These are phyloP conservation scores for Aurelia aurita DNA, from an alignment of 30 jellyfish, hydroid and myxozoan genomes.

Conservation along the genomic window DNA sequence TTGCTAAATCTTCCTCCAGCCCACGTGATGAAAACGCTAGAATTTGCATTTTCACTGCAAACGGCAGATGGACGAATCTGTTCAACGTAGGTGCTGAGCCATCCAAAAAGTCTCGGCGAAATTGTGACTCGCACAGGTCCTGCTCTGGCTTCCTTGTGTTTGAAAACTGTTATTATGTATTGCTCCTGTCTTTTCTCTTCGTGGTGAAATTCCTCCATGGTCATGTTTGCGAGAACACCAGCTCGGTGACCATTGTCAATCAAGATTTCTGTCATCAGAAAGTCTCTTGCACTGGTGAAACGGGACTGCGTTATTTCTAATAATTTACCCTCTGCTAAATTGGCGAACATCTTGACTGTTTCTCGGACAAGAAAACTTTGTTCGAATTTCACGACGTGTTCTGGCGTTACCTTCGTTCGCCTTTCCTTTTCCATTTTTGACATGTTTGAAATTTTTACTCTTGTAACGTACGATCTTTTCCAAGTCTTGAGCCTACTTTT, in stretches of 20 bases:
- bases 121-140: slow-evolving; percentile 43
- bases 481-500: slow-evolving; percentile 24
- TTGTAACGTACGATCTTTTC: slow-evolving; percentile 23
- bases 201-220: slow-evolving; percentile 13
- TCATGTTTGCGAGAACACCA: slow-evolving; percentile 49
- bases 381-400: slow-evolving; percentile 15
- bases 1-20: slow-evolving; percentile 25
- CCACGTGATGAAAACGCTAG: slow-evolving; percentile 45
- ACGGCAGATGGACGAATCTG: slow-evolving; percentile 14
- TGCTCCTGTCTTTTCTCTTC: slow-evolving; percentile 12
- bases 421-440: slow-evolving; percentile 41
- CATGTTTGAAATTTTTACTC: slow-evolving; percentile 44
- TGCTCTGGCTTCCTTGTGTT: slow-evolving; percentile 56
- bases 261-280: slow-evolving; percentile 32
- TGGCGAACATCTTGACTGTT: slow-evolving; percentile 13
- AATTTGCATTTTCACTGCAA: background rate
- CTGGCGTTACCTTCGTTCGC: slow-evolving; percentile 29
- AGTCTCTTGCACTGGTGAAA: slow-evolving; percentile 39
- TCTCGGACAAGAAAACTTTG: slow-evolving; percentile 10
- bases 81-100: slow-evolving; percentile 27
- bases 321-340: background rate
- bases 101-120: slow-evolving; percentile 25
- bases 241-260: slow-evolving; percentile 50
- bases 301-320: slow-evolving; percentile 27
- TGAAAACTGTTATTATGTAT: slow-evolving; percentile 25